A percentile compares a stretch with the other conserved stretches of the same genome.
phyloP scores from a whole-genome alignment of 2,888 invertebrate species.

The Entomobrya proxima region DNA sequence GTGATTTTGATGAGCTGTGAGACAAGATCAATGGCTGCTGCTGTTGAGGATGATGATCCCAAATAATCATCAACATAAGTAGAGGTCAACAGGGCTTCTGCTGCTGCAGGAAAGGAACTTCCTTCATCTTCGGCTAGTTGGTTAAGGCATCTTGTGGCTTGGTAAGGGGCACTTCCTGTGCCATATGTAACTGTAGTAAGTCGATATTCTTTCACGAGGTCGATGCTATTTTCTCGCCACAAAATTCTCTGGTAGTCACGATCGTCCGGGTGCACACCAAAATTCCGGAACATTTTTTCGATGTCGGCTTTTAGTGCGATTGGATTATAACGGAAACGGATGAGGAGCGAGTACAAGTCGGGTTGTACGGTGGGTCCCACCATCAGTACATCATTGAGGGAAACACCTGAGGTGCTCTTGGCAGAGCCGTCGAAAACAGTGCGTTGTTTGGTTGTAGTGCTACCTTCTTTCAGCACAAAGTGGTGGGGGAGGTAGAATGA shows the following conservation, averaged over 20 bases:
- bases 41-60: background rate
- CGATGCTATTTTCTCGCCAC: conserved; percentile 75
- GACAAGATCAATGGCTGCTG: conserved; percentile 28
- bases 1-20: background rate
- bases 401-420: conserved; percentile 54
- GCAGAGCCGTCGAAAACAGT: conserved; percentile 65
- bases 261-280: conserved; percentile 74
- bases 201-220: conserved; percentile 68
- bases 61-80: conserved; percentile 76
- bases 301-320: conserved; percentile 77
- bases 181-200: conserved; percentile 76
- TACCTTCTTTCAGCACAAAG: conserved; percentile 53
- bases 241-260: conserved; percentile 76
- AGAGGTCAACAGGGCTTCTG: conserved; percentile 67
- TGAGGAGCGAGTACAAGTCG: conserved; percentile 76
- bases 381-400: conserved; percentile 76
- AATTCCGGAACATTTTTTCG: conserved; percentile 77
- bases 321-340: conserved; percentile 75
- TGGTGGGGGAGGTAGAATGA: conserved; percentile 65
- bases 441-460: conserved; percentile 61
- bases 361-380: conserved; percentile 76
- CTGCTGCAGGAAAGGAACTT: conserved; percentile 53
- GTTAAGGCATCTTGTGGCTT: conserved; percentile 74
- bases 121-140: conserved; percentile 75
- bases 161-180: conserved; percentile 75